A percentile compares a stretch with the other conserved stretches of the same genome.
Evolutionary conservation across 2,797 vertebrate genomes (phyloP).

Genomic region (Silurus lanzhouensis): DNA sequence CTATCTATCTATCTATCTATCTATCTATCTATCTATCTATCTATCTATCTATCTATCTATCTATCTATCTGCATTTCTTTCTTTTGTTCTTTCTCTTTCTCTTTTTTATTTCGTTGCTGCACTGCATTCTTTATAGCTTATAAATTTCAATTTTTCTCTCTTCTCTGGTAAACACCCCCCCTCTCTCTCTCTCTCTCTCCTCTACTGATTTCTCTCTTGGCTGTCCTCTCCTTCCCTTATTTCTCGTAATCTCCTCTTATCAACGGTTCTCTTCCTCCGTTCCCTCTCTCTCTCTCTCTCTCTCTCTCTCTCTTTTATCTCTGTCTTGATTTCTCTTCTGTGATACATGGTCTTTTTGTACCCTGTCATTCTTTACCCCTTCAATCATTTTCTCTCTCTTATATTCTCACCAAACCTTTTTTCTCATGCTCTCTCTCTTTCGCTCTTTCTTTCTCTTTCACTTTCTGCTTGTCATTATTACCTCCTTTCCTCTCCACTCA

Average conservation of each 20-base stretch:
- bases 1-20: too few relatives aligned
- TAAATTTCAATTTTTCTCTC: conserved; percentile 15
- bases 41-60: background rate
- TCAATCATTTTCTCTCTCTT: background rate
- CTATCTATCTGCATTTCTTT: background rate
- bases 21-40: too few relatives aligned
- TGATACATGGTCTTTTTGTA: background rate
- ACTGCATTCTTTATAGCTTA: background rate
- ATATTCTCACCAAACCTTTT: background rate
- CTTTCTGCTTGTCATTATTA: conserved; percentile 1
- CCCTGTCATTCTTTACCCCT: background rate
- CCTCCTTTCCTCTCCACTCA: background rate
- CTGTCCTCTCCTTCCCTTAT: background rate
- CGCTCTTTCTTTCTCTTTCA: background rate
- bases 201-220: background rate
- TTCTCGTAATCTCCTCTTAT: background rate
- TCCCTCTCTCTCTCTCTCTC: background rate
- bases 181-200: background rate
- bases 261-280: background rate
- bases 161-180: too few relatives aligned
- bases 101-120: background rate
- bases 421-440: background rate
- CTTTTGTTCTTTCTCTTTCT: background rate
- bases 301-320: background rate
- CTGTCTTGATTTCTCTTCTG: background rate